Base-by-base conservation (phyloP, 2,797 vertebrate species). In the Allenopithecus nigroviridis region DNA sequence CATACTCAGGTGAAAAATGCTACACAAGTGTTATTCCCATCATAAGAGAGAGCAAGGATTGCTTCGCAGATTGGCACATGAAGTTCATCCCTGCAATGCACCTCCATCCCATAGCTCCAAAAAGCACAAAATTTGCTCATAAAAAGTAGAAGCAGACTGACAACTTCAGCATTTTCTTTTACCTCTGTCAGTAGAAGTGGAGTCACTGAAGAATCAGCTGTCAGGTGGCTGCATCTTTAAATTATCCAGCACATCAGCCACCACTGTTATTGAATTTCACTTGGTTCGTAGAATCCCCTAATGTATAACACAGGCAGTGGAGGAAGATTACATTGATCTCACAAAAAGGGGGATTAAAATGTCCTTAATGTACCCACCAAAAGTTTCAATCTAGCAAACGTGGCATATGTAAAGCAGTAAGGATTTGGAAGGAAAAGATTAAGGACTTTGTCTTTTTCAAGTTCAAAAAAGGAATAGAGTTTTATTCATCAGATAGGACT, bases 91-190 rank as follows among this genome's bases (percentile, higher is more conserved):
- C 79, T 87, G 55, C 88, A 76, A 91, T 57, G 79, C 55, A 93
- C 94, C 46, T 93, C 78, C 21, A 97, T 93, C 95, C 92, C 85
- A 86, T 41, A 96, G 85, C 96, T 97, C 94, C 94, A 96, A 86
- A 97, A 96, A 95, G 92, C 83, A 93, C 90, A 96, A 97, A 97
- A 92, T 97, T 86, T 92, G 50, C 92, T 96, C 96, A 94, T 98
- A 98, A 98, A 97, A 98, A 97, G 98, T 97, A 98, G 96, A 98
- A 97, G 88, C 8, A 0, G 85, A 94, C 93, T 97, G 97, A 98
- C 95, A 98, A 97, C 83, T 96, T 98, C 92, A 97, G 95, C 96
- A 96, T 93, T 97, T 97, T 97, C 96, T 97, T 98, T 97, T 97
- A 80, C 96, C 76, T 97, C 95, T 96, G 96, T 97, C 97, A 95